Base-by-base conservation (phyloP, 2,113 vertebrate species). In the Tragelaphus buxtoni region DNA sequence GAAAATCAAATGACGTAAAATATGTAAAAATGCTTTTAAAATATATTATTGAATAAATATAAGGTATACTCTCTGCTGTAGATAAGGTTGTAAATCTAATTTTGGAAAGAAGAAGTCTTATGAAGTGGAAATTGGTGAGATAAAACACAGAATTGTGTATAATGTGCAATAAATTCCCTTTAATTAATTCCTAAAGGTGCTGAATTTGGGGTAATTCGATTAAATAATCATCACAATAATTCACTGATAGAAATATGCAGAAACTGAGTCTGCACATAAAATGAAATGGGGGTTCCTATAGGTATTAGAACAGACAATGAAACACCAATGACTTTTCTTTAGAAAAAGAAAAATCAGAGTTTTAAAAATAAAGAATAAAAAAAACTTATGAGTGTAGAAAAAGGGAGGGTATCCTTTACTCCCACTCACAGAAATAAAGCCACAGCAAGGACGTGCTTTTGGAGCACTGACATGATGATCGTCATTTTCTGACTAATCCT, bases 201-300 rank as follows among this genome's bases (percentile, higher is more conserved):
- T 95, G 53, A 96, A 55, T 84, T 97, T 92, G 82, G 65, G 24
- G 14, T 60, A 45, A 18, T 88, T 88, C 56, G 49, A 95, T 92
- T 96, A 96, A 96, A 93, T 90, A 87, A 88, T 89, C 39, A 95
- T 93, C 76, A 96, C 20, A 95, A 80, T 83, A 95, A 87, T 82
- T 96, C 14, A 60, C 84, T 94, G 88, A 80, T 16, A 89, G 53
- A 94, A 95, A 55, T 89, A 91, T 39, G 76, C 20, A 89, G n/a
- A 72, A 2, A 0, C 47, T 89, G 14, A 22, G 53, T 92, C 32
- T 96, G 16, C 7, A 72, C 7, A 28, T 32, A 88, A 65, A 90
- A 61, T 35, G 22, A 93, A 89, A 79, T 35, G 39, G 28, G 91
- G 24, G 32, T 30, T 93, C 81, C n/a, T 85, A 72, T 5, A 83